These are phyloP conservation scores for Panthera uncia DNA, from an alignment of 2,113 vertebrate genomes.

Conservation along the genomic window DNA sequence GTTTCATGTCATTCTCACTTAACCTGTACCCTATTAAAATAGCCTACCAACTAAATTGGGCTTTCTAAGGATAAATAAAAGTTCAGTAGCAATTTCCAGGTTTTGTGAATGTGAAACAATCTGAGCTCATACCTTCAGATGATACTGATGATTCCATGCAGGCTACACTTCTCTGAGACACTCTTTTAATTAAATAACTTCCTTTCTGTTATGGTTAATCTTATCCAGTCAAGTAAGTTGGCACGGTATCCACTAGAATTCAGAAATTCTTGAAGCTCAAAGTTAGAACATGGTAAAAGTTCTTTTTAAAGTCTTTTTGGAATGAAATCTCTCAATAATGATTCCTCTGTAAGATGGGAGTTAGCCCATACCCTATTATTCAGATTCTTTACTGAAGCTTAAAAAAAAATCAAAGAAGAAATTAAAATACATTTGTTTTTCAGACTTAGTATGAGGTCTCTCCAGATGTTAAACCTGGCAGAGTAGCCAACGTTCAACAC, in stretches of 20 bases:
- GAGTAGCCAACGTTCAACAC: not conserved
- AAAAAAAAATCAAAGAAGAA: not conserved
- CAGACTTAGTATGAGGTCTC: not conserved
- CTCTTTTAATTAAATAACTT: conserved; percentile 10
- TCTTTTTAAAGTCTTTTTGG: conserved; percentile 33
- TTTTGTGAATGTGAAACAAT: not conserved
- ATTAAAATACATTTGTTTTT: not conserved
- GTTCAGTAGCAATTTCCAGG: not conserved
- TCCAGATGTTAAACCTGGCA: not conserved
- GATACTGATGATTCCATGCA: not conserved
- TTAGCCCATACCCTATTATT: not conserved
- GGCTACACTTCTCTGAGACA: not conserved
- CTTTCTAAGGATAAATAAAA: conserved; percentile 21
- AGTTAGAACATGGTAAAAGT: not conserved
- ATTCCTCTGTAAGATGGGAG: not conserved
- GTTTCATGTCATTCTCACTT: not conserved
- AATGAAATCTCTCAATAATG: not conserved
- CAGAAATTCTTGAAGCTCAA: conserved; percentile 47
- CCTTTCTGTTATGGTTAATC: not conserved
- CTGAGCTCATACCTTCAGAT: not conserved
- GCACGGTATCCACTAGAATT: not conserved
- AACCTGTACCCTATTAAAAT: not conserved
- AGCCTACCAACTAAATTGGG: not conserved
- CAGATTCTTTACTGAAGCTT: not conserved
- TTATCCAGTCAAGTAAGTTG: not conserved